Percentiles rank a stretch among this genome's conserved stretches.
Conservation (phyloP, 2,113 vertebrate species). For the Ranitomeya imitator region DNA sequence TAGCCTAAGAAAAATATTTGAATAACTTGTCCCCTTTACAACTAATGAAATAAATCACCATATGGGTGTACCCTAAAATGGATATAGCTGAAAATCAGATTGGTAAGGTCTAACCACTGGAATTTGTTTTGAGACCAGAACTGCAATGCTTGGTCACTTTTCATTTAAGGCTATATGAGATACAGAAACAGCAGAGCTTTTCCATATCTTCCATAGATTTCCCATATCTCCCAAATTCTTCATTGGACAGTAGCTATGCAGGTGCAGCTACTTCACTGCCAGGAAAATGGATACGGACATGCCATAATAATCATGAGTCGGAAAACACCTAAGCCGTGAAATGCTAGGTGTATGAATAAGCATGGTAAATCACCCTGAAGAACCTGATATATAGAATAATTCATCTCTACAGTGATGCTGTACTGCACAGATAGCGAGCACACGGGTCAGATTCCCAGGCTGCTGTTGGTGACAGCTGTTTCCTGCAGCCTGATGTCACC, state of each 20-base stretch:
- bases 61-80: too few relatives aligned
- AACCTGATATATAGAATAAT: neutral
- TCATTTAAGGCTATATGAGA: neutral
- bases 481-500: constrained; percentile 78
- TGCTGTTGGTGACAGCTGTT: constrained; percentile 71
- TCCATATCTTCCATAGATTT: neutral
- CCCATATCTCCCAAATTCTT: neutral
- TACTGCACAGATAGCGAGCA: constrained; percentile 61
- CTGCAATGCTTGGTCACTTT: neutral
- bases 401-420: neutral
- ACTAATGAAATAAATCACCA: too few relatives aligned
- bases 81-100: too few relatives aligned
- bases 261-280: neutral
- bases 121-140: neutral
- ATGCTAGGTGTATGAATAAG: neutral
- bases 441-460: constrained; percentile 66
- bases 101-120: too few relatives aligned
- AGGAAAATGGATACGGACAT: neutral
- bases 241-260: neutral
- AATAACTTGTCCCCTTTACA: too few relatives aligned
- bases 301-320: neutral
- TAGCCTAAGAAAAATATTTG: too few relatives aligned
- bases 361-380: neutral
- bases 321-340: neutral
- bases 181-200: neutral